These are phyloP conservation scores for Hippocampus guttulatus DNA, from an alignment of 2,113 vertebrate genomes.

Conservation along the genomic window DNA sequence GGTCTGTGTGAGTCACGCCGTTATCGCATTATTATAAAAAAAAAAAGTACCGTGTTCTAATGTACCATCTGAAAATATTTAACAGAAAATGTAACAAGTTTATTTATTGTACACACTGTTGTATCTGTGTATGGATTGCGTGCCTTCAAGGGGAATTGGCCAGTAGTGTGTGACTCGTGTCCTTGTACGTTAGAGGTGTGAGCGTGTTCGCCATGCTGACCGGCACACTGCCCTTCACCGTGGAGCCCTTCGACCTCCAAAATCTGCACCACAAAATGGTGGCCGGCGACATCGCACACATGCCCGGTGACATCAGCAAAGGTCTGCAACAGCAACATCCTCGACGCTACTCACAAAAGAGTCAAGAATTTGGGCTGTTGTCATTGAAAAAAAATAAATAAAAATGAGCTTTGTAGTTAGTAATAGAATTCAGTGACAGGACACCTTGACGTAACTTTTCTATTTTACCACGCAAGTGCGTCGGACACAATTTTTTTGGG, in stretches of 20 bases:
- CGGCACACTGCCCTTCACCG: conserved; percentile 74
- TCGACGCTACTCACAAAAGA: neutral
- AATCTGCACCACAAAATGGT: conserved; percentile 81
- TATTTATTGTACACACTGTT: no score
- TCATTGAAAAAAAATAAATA: no score
- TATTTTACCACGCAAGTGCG: no score
- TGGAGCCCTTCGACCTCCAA: conserved; percentile 83
- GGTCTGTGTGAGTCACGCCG: conserved; percentile 77
- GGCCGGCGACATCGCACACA: conserved; percentile 74
- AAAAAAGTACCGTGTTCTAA: no score
- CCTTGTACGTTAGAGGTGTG: conserved; percentile 68
- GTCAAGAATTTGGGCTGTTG: no score
- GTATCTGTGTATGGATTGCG: neutral
- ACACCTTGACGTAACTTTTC: no score
- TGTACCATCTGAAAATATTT: no score
- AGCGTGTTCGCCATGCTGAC: conserved; percentile 82
- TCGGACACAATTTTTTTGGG: neutral
- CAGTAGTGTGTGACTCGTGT: conserved; percentile 15
- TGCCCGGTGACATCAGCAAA: conserved; percentile 77
- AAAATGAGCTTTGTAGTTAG: no score
- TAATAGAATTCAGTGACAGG: no score
- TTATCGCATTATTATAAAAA: neutral
- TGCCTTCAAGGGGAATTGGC: neutral
- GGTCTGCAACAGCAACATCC: conserved; percentile 41
- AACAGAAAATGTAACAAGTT: no score